phyloP scores from a whole-genome alignment of 2,888 invertebrate species.

The Diogma glabrata region DNA sequence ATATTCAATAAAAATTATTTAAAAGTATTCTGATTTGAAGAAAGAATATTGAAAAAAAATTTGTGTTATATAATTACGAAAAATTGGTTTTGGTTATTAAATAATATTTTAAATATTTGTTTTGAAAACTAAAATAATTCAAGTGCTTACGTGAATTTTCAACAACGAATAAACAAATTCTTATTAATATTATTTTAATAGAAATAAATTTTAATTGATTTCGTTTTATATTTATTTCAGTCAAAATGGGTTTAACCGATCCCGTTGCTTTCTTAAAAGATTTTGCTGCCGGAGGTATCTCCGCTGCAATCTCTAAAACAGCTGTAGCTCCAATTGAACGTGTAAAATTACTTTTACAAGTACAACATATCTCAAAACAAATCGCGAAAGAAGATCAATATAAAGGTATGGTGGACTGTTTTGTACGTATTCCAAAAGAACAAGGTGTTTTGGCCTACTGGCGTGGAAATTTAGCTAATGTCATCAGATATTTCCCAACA shows the following conservation, averaged over 20 bases:
- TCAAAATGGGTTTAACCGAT: constrained; percentile 53
- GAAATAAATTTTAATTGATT: no score
- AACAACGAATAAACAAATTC: no score
- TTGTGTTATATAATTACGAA: no score
- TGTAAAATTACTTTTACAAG: constrained; percentile 86
- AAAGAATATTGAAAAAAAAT: no score
- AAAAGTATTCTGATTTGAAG: no score
- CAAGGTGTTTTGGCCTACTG: constrained; percentile 77
- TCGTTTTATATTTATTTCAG: no score
- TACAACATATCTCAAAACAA: constrained; percentile 88
- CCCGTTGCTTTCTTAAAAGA: constrained; percentile 79
- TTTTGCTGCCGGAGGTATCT: constrained; percentile 82
- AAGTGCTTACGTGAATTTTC: no score
- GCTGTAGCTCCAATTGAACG: constrained; percentile 91
- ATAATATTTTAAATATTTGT: no score
- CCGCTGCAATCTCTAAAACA: constrained; percentile 90
- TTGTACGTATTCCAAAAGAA: constrained; percentile 74
- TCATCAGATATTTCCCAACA: constrained; percentile 88
- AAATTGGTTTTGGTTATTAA: no score
- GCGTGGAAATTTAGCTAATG: constrained; percentile 92
- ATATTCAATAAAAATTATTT: no score
- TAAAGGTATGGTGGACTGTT: constrained; percentile 77
- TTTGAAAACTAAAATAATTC: no score
- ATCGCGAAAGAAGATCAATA: constrained; percentile 76
- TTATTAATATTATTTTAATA: no score